A percentile compares a stretch with the other conserved stretches of the same genome.
Evolutionary conservation across 2,113 vertebrate genomes (phyloP).

Genomic region (Urocitellus parryii): DNA sequence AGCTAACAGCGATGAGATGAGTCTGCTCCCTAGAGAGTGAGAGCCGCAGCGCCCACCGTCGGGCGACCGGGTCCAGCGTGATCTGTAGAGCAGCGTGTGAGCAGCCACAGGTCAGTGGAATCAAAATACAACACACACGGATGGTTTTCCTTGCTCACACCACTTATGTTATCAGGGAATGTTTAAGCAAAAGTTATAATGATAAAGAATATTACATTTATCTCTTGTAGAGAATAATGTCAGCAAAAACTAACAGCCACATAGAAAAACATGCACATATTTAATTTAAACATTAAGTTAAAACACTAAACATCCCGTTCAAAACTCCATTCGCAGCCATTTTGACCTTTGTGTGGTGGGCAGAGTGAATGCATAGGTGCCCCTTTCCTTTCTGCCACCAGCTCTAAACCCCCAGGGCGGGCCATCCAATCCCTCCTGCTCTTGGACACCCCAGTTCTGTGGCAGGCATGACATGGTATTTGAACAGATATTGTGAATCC

Average conservation of each 20-base stretch:
- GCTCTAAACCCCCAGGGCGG: not conserved
- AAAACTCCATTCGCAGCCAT: not conserved
- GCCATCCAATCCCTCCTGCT: not conserved
- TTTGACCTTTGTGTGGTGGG: not conserved
- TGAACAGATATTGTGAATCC: not conserved
- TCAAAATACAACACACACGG: not conserved
- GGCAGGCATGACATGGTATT: not conserved
- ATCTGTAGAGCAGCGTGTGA: not conserved
- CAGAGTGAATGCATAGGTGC: fast-evolving
- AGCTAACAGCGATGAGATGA: not conserved
- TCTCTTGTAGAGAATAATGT: constrained; percentile 46
- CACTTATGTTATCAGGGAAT: not conserved
- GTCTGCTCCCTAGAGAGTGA: not conserved
- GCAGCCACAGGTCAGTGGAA: not conserved
- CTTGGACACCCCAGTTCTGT: not conserved
- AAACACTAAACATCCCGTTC: not conserved
- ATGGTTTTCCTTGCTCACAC: not conserved
- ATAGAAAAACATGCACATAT: not conserved
- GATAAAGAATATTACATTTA: not conserved
- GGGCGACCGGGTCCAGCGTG: not conserved
- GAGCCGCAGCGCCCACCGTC: not conserved
- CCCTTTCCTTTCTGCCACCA: not conserved
- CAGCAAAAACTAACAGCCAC: not conserved
- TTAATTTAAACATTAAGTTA: not conserved
- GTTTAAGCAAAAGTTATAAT: not conserved